Evolutionary conservation across 2,888 invertebrate species (phyloP), one percentile per base, ranked within the genome.

Genomic region (Lacanobia wlatinum): DNA sequence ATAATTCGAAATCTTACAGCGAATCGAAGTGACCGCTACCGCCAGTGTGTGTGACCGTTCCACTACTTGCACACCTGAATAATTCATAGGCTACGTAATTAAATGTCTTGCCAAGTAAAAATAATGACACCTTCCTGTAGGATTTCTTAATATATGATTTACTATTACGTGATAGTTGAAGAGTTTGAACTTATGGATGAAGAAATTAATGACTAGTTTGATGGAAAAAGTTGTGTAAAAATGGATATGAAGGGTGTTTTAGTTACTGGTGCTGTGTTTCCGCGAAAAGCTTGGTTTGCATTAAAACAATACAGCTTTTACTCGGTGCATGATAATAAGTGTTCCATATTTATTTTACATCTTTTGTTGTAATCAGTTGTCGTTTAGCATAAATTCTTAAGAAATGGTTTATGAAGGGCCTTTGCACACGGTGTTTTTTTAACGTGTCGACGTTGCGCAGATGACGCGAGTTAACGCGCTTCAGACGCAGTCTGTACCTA

Each of bases 11-110:
- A 84, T 87, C 86, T 84, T 76, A 75, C 78, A 70, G 73, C 76
- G 82, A 69, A 82, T 69, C 76, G 74, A 58, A 88, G 70, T 91
- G 93, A 94, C 94, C 94, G 95, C 94, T 93, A 90, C 90, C 91
- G 92, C 90, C 93, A 90, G 85, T 84, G 85, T 90, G 90, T 96
- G 95, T 95, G 96, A 95, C 96, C 95, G 96, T 96, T 95, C 95
- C 93, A 91, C 89, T 78, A 80, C 74, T 72, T 88, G 93, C 85
- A 83, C 92, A 92, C 50, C 81, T 96, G 96, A 95, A 96, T 96
- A 87, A 96, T 96, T 96, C 96, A 96, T 95, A 73, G 34, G 16
- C 69, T 90, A 90, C 87, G 87, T 93, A 94, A 94, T 94, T 94
- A 94, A 94, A 93, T 93, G 94, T 94, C 94, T 94, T 93, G 90